Evolutionary conservation across 2,797 vertebrate genomes (phyloP).

Genomic region (Pantherophis alleghaniensis): DNA sequence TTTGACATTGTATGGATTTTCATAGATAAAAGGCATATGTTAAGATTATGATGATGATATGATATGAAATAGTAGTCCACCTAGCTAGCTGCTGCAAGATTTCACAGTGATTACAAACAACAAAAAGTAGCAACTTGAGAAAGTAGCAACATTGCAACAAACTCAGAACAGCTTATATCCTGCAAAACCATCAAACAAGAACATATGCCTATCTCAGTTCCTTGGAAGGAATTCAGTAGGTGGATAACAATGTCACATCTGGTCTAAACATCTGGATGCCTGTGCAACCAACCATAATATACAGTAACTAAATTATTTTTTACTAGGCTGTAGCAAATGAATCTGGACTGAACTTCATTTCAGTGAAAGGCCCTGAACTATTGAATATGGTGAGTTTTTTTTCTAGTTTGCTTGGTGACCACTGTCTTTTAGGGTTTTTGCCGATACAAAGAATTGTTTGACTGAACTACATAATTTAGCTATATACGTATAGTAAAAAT

Average conservation of each 20-base stretch:
- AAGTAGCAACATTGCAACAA: too few relatives aligned
- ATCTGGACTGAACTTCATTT: slow-evolving; percentile 97
- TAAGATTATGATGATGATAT: neutral
- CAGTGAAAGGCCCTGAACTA: slow-evolving; percentile 94
- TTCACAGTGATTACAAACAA: too few relatives aligned
- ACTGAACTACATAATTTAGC: neutral
- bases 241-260: neutral
- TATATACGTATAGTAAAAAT: neutral
- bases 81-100: too few relatives aligned
- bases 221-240: neutral
- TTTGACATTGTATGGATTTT: neutral
- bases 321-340: slow-evolving; percentile 93
- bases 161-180: too few relatives aligned
- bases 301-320: slow-evolving; percentile 8
- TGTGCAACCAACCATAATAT: neutral
- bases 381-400: slow-evolving; percentile 90
- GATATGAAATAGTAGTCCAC: neutral
- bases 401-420: neutral
- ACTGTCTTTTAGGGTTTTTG: neutral
- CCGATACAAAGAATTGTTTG: neutral
- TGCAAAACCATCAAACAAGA: too few relatives aligned
- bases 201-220: too few relatives aligned
- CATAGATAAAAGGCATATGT: neutral
- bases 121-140: too few relatives aligned
- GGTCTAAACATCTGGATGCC: neutral